Conservation (phyloP, 1,140 invertebrate species). For the Papilio dardanus region DNA sequence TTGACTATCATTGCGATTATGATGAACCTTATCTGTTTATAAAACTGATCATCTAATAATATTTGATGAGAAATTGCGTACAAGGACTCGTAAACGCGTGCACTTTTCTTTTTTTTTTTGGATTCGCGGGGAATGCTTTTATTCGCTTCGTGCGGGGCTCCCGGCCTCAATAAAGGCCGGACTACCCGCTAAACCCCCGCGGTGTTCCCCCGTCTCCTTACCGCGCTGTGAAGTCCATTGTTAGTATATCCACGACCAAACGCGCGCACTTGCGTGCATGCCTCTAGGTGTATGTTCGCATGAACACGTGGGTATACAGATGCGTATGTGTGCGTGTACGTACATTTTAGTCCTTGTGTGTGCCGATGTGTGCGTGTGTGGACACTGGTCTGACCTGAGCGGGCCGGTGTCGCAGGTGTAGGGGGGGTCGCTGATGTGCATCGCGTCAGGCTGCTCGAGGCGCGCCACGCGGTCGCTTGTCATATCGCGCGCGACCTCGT, state of each 20-base stretch:
- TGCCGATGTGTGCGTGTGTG: not conserved
- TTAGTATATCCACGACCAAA: no score
- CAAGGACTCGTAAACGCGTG: not conserved
- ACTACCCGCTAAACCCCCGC: no score
- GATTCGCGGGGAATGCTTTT: no score
- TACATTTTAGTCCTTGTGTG: not conserved
- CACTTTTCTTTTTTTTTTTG: no score
- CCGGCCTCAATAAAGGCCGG: no score
- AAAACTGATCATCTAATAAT: no score
- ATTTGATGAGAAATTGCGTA: not conserved
- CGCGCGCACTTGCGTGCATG: not conserved
- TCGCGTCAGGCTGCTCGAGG: slow-evolving; percentile 57
- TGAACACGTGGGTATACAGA: no score
- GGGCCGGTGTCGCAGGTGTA: slow-evolving; percentile 73
- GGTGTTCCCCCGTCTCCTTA: no score
- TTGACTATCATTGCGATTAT: no score
- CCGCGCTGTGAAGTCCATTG: no score
- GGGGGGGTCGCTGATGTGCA: slow-evolving; percentile 72
- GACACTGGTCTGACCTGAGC: slow-evolving; percentile 54
- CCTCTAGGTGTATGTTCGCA: not conserved
- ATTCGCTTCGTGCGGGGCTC: no score
- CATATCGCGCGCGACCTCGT: slow-evolving; percentile 67
- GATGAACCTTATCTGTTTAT: no score
- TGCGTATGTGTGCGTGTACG: not conserved
- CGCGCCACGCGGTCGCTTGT: slow-evolving; percentile 62